These are phyloP conservation scores for Uropetala carovei DNA, from an alignment of 2,888 invertebrate species.

Conservation along the genomic window DNA sequence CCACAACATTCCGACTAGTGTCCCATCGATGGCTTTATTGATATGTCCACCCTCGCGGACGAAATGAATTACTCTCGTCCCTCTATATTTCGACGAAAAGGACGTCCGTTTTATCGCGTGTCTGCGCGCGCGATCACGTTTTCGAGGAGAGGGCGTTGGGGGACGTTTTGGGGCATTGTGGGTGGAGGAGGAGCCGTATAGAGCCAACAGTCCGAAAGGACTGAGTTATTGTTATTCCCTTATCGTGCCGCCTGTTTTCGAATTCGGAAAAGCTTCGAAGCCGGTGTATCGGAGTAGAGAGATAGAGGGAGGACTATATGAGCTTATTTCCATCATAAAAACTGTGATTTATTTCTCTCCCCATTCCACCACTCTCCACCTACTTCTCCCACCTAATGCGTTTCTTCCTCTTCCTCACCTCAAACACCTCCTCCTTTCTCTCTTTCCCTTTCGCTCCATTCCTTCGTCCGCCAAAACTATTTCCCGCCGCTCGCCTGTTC, in stretches of 20 bases:
- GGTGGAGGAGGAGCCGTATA: background rate
- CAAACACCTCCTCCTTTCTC: background rate
- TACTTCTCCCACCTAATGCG: too few species aligned
- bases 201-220: background rate
- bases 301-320: background rate
- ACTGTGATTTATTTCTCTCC: background rate
- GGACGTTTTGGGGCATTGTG: too few species aligned
- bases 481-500: background rate
- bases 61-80: too few species aligned
- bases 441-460: background rate
- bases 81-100: too few species aligned
- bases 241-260: background rate
- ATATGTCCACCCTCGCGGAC: too few species aligned
- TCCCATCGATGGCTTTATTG: too few species aligned
- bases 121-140: too few species aligned
- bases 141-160: too few species aligned
- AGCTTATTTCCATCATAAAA: conserved; percentile 35
- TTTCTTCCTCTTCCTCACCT: too few species aligned
- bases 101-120: too few species aligned
- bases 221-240: conserved; percentile 24
- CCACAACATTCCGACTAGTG: too few species aligned
- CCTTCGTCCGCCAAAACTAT: background rate
- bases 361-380: background rate
- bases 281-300: background rate
- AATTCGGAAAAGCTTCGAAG: background rate